Evolutionary conservation across 2,113 vertebrate species (phyloP).

Genomic region (Myrmecophaga tridactyla): DNA sequence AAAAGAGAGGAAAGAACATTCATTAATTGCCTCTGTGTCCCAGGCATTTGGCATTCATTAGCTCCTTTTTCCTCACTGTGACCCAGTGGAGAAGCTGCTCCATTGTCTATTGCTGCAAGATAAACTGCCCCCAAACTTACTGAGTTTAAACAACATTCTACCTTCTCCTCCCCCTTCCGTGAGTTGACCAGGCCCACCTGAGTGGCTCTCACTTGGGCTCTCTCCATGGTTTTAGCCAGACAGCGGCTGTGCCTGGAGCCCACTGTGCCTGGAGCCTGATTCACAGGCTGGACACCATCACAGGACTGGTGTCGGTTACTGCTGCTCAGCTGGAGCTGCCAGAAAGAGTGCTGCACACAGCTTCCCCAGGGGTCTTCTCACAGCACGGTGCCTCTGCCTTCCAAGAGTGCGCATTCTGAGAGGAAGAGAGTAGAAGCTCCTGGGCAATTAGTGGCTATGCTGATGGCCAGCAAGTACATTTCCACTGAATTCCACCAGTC

Average conservation of each 20-base stretch:
- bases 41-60: neutral
- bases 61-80: fast-evolving
- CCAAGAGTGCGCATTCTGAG: too few relatives aligned
- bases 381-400: fast-evolving
- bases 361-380: neutral
- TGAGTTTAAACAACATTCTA: fast-evolving
- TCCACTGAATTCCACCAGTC: neutral
- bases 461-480: neutral
- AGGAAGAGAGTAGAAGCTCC: neutral
- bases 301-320: too few relatives aligned
- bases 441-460: neutral
- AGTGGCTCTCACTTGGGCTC: neutral
- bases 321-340: neutral
- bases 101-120: neutral
- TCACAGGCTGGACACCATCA: too few relatives aligned
- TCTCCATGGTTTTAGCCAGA: neutral
- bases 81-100: too few relatives aligned
- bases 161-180: fast-evolving
- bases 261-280: too few relatives aligned
- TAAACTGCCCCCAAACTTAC: too few relatives aligned
- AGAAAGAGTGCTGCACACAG: fast-evolving
- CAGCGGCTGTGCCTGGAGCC: fast-evolving
- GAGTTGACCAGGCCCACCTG: neutral
- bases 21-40: neutral
- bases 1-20: neutral